phyloP scores from a whole-genome alignment of 2,113 vertebrate species.

The Anas platyrhynchos region DNA sequence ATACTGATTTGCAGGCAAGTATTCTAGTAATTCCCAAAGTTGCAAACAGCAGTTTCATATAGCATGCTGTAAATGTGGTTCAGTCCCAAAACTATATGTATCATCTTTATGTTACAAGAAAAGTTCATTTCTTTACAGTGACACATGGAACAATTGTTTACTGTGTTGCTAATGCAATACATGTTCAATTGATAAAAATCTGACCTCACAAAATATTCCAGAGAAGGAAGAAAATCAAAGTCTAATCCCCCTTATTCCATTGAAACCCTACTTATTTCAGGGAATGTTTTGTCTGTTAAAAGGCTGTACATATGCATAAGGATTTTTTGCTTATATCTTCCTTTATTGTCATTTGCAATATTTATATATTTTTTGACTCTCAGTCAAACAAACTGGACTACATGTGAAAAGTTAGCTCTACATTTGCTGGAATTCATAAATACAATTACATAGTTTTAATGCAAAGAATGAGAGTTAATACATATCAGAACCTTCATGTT shows the following conservation, averaged over 20 bases:
- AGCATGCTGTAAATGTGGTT: not conserved
- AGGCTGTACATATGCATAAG: not conserved
- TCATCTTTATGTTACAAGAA: not conserved
- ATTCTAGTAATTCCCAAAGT: not conserved
- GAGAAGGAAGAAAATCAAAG: not conserved
- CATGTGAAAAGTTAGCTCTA: not conserved
- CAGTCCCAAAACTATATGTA: not conserved
- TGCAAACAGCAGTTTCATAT: not conserved
- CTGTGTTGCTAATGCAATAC: not conserved
- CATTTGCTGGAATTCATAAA: not conserved
- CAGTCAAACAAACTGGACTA: not conserved
- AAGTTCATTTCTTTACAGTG: not conserved
- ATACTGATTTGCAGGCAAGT: not conserved
- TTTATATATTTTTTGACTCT: not conserved
- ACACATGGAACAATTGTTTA: not conserved
- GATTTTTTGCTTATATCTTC: not conserved
- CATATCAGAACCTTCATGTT: not conserved
- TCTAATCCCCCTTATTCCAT: not conserved
- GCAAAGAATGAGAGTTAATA: not conserved
- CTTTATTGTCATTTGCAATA: not conserved
- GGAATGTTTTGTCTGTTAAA: not conserved
- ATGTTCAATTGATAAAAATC: not conserved
- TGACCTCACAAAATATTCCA: not conserved
- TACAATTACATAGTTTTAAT: not conserved
- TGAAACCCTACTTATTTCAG: not conserved